Evolutionary conservation across 2,113 vertebrate genomes (phyloP).

Genomic region (Mesocricetus auratus): DNA sequence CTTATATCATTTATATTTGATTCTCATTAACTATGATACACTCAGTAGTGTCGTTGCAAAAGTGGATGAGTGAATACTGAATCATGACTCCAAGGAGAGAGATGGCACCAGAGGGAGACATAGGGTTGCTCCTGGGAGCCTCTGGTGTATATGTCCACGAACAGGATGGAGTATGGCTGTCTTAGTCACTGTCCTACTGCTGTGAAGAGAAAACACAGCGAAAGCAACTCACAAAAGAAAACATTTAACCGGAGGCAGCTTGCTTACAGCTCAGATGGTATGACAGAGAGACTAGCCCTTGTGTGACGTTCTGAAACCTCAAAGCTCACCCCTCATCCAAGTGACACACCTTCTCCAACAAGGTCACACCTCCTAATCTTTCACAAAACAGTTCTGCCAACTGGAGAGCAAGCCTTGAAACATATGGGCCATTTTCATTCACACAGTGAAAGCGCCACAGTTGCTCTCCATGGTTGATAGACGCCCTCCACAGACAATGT

Average conservation of each 20-base stretch:
- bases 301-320: background rate
- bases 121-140: background rate
- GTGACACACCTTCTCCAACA: background rate
- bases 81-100: background rate
- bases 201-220: background rate
- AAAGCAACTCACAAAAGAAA: background rate
- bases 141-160: background rate
- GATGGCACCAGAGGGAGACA: background rate
- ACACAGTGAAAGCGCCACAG: background rate
- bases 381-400: background rate
- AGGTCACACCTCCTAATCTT: background rate
- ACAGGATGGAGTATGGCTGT: background rate
- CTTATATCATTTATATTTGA: background rate
- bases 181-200: background rate
- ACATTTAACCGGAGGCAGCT: no score
- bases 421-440: background rate
- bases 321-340: background rate
- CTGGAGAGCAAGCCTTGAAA: background rate
- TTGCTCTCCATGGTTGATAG: background rate
- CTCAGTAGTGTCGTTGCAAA: background rate
- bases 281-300: background rate
- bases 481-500: background rate
- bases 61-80: background rate
- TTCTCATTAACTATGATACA: background rate
- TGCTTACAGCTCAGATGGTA: background rate